Evolutionary conservation across 2,797 vertebrate genomes (phyloP).

Genomic region (Argya squamiceps): DNA sequence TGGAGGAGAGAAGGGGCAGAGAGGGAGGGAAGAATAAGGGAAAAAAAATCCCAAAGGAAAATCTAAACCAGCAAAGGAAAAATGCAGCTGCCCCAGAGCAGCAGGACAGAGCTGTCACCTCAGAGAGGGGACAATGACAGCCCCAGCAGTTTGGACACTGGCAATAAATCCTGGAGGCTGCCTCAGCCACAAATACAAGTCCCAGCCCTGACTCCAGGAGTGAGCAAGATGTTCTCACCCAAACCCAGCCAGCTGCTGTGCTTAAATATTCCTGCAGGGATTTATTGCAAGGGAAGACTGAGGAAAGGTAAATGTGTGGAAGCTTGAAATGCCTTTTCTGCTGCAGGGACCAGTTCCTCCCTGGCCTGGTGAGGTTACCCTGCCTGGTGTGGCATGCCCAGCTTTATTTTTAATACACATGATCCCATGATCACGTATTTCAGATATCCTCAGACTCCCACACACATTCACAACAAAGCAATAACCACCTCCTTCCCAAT

Average conservation of each 20-base stretch:
- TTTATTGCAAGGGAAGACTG: conserved; percentile 31
- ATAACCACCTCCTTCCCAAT: not conserved
- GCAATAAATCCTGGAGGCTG: not conserved
- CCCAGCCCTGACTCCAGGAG: not conserved
- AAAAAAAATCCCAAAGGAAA: not conserved
- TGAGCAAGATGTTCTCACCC: conserved; percentile 5
- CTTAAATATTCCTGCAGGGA: conserved; percentile 44
- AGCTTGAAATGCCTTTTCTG: not conserved
- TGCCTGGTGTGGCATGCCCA: not conserved
- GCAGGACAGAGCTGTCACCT: not conserved
- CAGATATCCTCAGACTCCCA: not conserved
- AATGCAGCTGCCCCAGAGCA: not conserved
- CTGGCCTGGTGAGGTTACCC: not conserved
- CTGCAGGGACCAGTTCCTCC: not conserved
- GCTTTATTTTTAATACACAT: not conserved
- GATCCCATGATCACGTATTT: rapidly evolving
- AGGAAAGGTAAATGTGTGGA: not conserved
- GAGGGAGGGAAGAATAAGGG: not conserved
- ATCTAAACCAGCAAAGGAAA: not conserved
- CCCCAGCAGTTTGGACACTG: not conserved
- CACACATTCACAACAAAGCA: rapidly evolving
- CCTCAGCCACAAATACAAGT: conserved; percentile 4
- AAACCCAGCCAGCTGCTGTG: not conserved
- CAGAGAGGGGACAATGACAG: not conserved
- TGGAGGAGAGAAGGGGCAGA: not conserved